Percentiles rank a stretch among this genome's conserved stretches.
phyloP scores from a whole-genome alignment of 1,140 invertebrate genomes.

The Halesus radiatus region DNA sequence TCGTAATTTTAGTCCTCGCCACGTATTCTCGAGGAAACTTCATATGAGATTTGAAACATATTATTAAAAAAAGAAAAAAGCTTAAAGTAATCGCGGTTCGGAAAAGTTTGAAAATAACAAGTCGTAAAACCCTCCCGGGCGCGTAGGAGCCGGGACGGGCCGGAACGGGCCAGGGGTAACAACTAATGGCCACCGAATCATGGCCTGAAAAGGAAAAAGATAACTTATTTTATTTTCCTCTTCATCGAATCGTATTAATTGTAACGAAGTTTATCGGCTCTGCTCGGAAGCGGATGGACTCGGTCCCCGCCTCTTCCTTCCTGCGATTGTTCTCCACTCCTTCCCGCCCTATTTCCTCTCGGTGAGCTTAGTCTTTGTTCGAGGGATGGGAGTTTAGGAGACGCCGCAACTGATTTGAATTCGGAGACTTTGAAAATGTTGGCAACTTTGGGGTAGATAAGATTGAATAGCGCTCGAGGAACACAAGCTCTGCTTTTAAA shows the following conservation, averaged over 20 bases:
- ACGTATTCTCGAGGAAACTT: not conserved
- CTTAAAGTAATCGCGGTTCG: constrained; percentile 4
- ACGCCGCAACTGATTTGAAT: constrained; percentile 52
- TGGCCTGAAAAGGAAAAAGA: constrained; percentile 20
- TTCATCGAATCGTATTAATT: constrained; percentile 53
- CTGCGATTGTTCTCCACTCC: constrained; percentile 13
- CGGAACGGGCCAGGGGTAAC: not conserved
- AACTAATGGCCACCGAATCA: constrained; percentile 33
- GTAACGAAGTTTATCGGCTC: constrained; percentile 48
- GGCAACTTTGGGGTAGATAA: constrained; percentile 49
- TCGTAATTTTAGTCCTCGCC: not conserved
- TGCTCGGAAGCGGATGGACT: constrained; percentile 26
- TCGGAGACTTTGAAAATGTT: constrained; percentile 51
- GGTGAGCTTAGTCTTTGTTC: constrained; percentile 22
- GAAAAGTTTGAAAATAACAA: constrained; percentile 15
- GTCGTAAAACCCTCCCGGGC: not conserved
- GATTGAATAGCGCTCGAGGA: constrained; percentile 42
- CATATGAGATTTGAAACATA: constrained; percentile 10
- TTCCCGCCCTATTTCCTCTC: not conserved
- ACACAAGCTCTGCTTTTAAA: not conserved
- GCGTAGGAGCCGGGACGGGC: no score
- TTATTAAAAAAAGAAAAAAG: constrained; percentile 4
- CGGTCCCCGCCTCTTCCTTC: not conserved
- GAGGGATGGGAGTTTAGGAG: constrained; percentile 22
- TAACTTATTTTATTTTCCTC: constrained; percentile 53